Evolutionary conservation across 1,140 invertebrate genomes (phyloP).

Genomic region (Streblospio benedicti): DNA sequence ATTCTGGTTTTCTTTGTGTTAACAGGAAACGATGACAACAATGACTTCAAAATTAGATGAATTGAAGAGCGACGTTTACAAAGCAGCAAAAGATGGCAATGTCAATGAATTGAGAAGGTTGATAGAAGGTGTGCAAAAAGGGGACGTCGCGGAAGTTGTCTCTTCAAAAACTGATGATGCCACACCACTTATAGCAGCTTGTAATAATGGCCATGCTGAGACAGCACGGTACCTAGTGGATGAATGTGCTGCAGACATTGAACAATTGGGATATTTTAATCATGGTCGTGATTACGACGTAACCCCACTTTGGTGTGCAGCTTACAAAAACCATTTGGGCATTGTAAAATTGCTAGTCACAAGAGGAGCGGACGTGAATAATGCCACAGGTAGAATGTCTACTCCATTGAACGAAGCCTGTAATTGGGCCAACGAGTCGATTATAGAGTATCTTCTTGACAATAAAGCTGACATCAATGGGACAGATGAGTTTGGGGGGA

Average conservation of each 20-base stretch:
- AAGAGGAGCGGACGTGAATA: conserved; percentile 54
- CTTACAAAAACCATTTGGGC: conserved; percentile 60
- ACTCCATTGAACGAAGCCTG: conserved; percentile 46
- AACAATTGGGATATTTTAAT: conserved; percentile 79
- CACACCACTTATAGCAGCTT: conserved; percentile 85
- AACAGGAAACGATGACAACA: no score
- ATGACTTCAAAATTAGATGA: no score
- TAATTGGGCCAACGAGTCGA: conserved; percentile 45
- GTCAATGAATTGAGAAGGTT: conserved; percentile 58
- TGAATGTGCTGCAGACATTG: conserved; percentile 78
- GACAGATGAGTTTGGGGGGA: conserved; percentile 58
- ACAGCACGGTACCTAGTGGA: conserved; percentile 87
- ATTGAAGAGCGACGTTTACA: conserved; percentile 55
- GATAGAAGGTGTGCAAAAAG: conserved; percentile 54
- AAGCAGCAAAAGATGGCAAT: conserved; percentile 63
- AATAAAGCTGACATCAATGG: conserved; percentile 46
- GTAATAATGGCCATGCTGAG: conserved; percentile 84
- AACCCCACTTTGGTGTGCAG: conserved; percentile 86
- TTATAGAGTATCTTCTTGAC: conserved; percentile 42
- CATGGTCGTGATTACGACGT: conserved; percentile 93
- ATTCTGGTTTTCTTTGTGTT: no score
- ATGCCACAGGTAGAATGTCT: conserved; percentile 46
- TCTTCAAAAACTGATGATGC: conserved; percentile 61
- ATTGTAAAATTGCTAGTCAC: conserved; percentile 76
- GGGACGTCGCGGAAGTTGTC: conserved; percentile 37